Base-by-base conservation (phyloP, 2,113 vertebrate species). In the Saguinus imperator region DNA sequence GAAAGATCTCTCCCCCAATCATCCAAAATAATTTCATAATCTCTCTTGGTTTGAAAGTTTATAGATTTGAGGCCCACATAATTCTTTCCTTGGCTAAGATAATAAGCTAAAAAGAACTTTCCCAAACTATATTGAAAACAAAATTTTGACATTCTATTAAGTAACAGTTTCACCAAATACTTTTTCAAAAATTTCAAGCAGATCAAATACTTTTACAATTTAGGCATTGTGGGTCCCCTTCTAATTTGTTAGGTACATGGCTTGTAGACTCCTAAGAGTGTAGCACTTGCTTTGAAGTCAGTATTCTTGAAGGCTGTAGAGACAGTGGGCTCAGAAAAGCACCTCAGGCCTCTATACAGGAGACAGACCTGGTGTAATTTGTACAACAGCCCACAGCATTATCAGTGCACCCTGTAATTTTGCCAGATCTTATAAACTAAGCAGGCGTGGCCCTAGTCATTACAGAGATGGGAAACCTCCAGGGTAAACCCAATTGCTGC, bases 1-100 rank as follows among this genome's bases (percentile, higher is more conserved):
- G 61, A 96, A 91, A 86, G 80, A 96, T 95, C 86, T 97, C 94
- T 96, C 68, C 94, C 87, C 92, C 94, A 96, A 88, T 87, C 97
- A 97, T 97, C 97, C 97, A 98, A 97, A 98, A 97, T 97, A 94
- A 97, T 97, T 97, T 97, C 94, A 97, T 97, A 98, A 73, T 86
- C 88, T 95, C 88, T 91, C 73, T 96, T 96, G 94, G 96, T 96
- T 95, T 97, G 73, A 96, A 82, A 93, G 85, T 97, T 97, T 95
- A 97, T 94, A 89, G 93, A 96, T 81, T 92, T 94, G 80, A 96
- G 94, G 89, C 57, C 92, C 84, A 96, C 81, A 91, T 91, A 92
- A 94, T 95, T 97, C 72, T 97, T 97, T 92, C 76, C 45, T 97
- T 97, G 96, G 90, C 94, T 91, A 93, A 95, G 81, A 97, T 73